Percentiles rank a stretch among this genome's conserved stretches.
These are phyloP conservation scores for Ectemnius cavifrons DNA, from an alignment of 2,888 invertebrate genomes.

Conservation along the genomic window DNA sequence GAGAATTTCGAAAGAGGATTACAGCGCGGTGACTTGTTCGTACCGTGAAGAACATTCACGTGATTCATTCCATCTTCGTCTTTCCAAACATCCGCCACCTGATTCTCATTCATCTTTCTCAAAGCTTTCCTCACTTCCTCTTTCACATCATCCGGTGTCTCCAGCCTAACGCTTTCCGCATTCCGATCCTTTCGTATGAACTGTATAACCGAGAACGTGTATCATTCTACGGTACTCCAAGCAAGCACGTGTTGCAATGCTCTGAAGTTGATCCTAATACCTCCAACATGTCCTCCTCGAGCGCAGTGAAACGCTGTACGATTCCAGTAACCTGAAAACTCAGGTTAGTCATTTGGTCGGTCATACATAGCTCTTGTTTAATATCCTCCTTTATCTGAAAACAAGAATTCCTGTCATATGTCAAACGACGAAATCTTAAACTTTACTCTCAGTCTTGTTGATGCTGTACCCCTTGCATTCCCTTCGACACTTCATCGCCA, in stretches of 20 bases:
- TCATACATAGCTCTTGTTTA: conserved; percentile 65
- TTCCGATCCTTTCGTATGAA: conserved; percentile 70
- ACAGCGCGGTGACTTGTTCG: conserved; percentile 1
- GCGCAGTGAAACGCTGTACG: conserved; percentile 55
- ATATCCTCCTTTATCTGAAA: conserved; percentile 69
- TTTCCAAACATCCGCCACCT: background rate
- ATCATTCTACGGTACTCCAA: background rate
- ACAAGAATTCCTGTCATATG: background rate
- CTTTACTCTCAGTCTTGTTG: background rate
- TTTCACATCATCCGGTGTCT: conserved; percentile 70
- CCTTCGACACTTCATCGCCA: conserved; percentile 61
- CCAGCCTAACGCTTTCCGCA: conserved; percentile 67
- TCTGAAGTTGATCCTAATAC: conserved; percentile 42
- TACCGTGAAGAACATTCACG: background rate
- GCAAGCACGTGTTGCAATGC: background rate
- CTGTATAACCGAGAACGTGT: conserved; percentile 44
- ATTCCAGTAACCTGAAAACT: conserved; percentile 55
- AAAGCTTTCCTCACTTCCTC: conserved; percentile 66
- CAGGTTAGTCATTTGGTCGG: conserved; percentile 68
- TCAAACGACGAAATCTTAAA: background rate
- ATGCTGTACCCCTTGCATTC: conserved; percentile 66
- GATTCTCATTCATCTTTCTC: conserved; percentile 3
- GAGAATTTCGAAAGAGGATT: conserved; percentile 40
- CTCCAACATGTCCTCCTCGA: conserved; percentile 71
- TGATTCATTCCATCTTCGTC: background rate